Base-by-base conservation (phyloP, 2,888 invertebrate species). In the Altica lythri region DNA sequence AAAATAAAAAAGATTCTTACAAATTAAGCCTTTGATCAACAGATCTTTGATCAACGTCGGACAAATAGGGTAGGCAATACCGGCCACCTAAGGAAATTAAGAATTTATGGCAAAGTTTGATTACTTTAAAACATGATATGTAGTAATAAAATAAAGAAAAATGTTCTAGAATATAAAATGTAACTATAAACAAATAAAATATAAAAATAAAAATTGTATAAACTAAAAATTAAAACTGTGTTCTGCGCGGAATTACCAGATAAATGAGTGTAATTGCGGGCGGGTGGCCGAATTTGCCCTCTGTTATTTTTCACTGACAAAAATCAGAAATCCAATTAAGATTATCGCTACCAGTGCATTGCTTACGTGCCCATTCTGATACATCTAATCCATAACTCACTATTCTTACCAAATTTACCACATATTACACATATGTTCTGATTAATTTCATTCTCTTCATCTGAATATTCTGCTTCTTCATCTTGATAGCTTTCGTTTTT, bases 361-460 rank as follows among this genome's bases (percentile, higher is more conserved):
- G 43, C 30, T 51, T 19, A 18, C 44, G 51, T 43, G 44, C 43
- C 44, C 51, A 43, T 19, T 34, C 19, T 22, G 8, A 34, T 22
- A 18, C 43, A 51, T 32, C 8, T 13, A 18, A 42, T n/a, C 43
- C 43, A 49, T 25, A 40, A 13, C 16, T 49, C 49, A 4, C 42
- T 22, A 29, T 38, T n/a, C 40, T 48, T 49, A 16, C 49, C 49
- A 40, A 40, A 27, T 25, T 40, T 19, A 10, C 25, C 13, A 19
- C 51, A 44, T 43, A 35, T 46, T n/a, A 35, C 9, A 43, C 43
- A 43, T 32, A 51, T 51, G 29, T 25, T 34, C 32, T 50, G 30
- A 32, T 27, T 22, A 34, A 51, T 32, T 44, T 44, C 30, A 34
- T 34, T 19, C 2, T 44, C 18, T 13, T 45, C 19, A 22, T 34